Evolutionary conservation across 2,113 vertebrate species (phyloP).

Genomic region (Mesoclemmys tuberculata): DNA sequence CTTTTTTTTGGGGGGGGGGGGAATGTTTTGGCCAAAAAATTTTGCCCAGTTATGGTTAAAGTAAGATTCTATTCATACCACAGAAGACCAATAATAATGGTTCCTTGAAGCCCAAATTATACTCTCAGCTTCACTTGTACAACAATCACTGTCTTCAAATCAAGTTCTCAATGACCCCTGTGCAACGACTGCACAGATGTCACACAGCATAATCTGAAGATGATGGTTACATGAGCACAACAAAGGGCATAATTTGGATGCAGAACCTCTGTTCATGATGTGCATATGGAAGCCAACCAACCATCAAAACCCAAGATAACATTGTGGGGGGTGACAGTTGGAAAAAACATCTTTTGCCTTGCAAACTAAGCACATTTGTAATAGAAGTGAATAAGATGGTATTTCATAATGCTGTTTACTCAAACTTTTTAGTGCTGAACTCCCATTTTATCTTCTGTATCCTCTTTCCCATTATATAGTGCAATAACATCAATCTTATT

Average conservation of each 20-base stretch:
- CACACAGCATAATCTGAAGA: not conserved
- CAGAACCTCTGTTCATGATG: not conserved
- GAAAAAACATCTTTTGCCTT: not conserved
- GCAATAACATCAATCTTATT: not conserved
- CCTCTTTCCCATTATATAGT: not conserved
- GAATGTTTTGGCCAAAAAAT: not conserved
- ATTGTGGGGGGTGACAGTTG: no score
- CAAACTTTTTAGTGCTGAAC: not conserved
- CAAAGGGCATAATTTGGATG: not conserved
- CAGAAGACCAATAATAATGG: not conserved
- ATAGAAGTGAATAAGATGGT: not conserved
- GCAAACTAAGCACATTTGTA: not conserved
- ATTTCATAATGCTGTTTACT: not conserved
- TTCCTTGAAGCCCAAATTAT: not conserved
- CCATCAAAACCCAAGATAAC: not conserved
- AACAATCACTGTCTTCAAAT: not conserved
- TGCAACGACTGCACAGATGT: not conserved
- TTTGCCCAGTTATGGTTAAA: not conserved
- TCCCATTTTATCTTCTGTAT: not conserved
- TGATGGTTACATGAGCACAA: not conserved
- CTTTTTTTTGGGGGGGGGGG: not conserved
- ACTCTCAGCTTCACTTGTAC: not conserved
- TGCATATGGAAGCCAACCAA: not conserved
- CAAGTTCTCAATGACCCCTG: not conserved
- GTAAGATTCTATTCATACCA: not conserved